Base-by-base conservation (phyloP, 2,888 invertebrate species). In the Axea sp. region DNA sequence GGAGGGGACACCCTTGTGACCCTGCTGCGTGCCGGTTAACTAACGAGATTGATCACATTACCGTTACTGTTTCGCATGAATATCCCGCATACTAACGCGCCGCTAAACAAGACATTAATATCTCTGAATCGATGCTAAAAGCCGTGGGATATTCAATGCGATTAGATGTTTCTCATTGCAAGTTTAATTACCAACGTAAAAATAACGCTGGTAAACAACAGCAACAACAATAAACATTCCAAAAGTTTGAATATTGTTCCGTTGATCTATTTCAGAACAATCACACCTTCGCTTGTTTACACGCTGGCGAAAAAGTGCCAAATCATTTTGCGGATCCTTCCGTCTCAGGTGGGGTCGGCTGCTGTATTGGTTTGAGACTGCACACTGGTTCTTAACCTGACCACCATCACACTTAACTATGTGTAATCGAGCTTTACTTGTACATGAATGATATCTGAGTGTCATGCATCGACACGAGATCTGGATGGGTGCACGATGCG, bases 41-140 rank as follows among this genome's bases (percentile, higher is more conserved):
- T 49, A 71, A 71, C 57, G 57, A 71, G 62, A 62, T 49, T 49
- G 71, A 55, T 62, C 62, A 57, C 71, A 41, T 64, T 71, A 62
- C 55, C 47, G 62, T 71, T 64, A 71, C 45, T 62, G 47, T 57
- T 57, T 4, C 17, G 31, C 51, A 26, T 19, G 35, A 64, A 43
- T 37, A 49, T 17, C 14, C 15, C 33, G 11, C 31, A 3, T 3
- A n/a, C 28, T 15, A 19, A 22, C 37, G 14, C 41, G 22, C 8
- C 4, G 11, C 47, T 31, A 53, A 51, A 41, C 12, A 33, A 33
- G 31, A 64, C 39, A 39, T 62, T 39, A 39, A 24, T 59, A 33
- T 19, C 43, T 24, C 28, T 47, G 31, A 62, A 62, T 62, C 49
- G 49, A 31, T 22, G 15, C 39, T 33, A 47, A 43, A 59, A 35